These are phyloP conservation scores for Nannoperca obscura DNA, from an alignment of 2,797 vertebrate genomes.

Conservation along the genomic window DNA sequence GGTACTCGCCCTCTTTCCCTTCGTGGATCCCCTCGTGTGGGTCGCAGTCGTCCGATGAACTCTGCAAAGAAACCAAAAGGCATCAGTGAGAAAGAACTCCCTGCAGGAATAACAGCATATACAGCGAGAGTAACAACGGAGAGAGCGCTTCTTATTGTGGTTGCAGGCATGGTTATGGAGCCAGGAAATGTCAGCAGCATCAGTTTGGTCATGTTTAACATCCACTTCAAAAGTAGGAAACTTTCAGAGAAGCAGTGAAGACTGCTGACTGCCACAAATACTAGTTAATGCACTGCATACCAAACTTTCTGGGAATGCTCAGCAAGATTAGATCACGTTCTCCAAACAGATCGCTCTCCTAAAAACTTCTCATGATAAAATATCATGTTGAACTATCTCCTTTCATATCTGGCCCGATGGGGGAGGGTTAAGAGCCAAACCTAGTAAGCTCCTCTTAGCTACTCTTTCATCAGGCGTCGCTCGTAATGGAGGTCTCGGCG, in stretches of 20 bases:
- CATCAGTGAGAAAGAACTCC: background rate
- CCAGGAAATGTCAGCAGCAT: constrained; percentile 22
- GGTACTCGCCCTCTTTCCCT: constrained; percentile 87
- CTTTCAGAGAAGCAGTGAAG: background rate
- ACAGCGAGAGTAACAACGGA: background rate
- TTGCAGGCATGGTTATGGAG: constrained; percentile 13
- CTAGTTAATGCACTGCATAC: background rate
- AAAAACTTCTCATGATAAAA: constrained; percentile 41
- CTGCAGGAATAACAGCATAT: background rate
- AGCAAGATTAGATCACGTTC: constrained; percentile 21
- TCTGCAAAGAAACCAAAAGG: constrained; percentile 81
- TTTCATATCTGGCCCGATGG: constrained; percentile 66
- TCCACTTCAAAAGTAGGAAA: constrained; percentile 7
- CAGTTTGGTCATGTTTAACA: constrained; percentile 21
- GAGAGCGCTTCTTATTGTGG: constrained; percentile 4
- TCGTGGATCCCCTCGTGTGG: constrained; percentile 83
- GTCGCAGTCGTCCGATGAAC: constrained; percentile 91
- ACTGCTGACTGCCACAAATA: background rate
- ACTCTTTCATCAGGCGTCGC: constrained; percentile 79
- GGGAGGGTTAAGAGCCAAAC: constrained; percentile 64
- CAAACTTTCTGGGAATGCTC: background rate
- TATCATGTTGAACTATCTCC: constrained; percentile 60
- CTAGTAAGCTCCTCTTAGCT: constrained; percentile 73
- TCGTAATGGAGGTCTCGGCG: constrained; percentile 75
- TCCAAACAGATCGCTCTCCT: constrained; percentile 24